These are phyloP conservation scores for Odontomyia ornata DNA, from an alignment of 2,888 invertebrate genomes.

Conservation along the genomic window DNA sequence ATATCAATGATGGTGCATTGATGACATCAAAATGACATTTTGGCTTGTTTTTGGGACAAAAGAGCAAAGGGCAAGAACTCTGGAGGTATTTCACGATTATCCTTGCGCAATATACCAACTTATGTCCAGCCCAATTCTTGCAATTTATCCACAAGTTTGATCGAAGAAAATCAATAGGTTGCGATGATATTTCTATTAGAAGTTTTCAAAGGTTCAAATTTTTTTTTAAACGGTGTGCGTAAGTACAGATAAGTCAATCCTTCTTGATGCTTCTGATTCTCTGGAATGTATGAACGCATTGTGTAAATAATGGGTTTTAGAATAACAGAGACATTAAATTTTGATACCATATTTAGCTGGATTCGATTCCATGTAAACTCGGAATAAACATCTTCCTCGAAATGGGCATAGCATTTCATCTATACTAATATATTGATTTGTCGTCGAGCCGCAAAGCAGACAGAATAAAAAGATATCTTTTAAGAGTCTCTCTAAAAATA, in stretches of 20 bases:
- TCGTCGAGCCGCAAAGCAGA: neutral
- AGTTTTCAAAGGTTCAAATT: constrained; percentile 1
- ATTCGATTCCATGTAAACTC: neutral
- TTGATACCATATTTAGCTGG: constrained; percentile 1
- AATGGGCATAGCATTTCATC: constrained; percentile 20
- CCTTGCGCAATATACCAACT: constrained; percentile 1
- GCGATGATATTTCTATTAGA: constrained; percentile 6
- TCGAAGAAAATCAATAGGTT: neutral
- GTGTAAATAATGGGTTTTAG: constrained; percentile 24
- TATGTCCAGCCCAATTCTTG: neutral
- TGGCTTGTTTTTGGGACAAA: constrained; percentile 1
- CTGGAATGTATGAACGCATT: constrained; percentile 25
- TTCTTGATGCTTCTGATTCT: neutral
- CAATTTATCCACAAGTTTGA: constrained; percentile 11
- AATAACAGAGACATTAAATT: constrained; percentile 3
- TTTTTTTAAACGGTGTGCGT: neutral
- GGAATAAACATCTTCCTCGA: constrained; percentile 16
- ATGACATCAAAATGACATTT: constrained; percentile 16
- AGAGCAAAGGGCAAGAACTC: neutral
- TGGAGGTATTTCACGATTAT: constrained; percentile 9
- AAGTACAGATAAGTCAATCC: neutral
- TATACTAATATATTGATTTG: neutral
- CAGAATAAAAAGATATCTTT: neutral
- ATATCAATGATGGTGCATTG: constrained; percentile 20
- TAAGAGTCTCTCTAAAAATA: neutral